A percentile compares a stretch with the other conserved stretches of the same genome.
phyloP scores from a whole-genome alignment of 2,797 vertebrate species.

The Pagetopsis macropterus region DNA sequence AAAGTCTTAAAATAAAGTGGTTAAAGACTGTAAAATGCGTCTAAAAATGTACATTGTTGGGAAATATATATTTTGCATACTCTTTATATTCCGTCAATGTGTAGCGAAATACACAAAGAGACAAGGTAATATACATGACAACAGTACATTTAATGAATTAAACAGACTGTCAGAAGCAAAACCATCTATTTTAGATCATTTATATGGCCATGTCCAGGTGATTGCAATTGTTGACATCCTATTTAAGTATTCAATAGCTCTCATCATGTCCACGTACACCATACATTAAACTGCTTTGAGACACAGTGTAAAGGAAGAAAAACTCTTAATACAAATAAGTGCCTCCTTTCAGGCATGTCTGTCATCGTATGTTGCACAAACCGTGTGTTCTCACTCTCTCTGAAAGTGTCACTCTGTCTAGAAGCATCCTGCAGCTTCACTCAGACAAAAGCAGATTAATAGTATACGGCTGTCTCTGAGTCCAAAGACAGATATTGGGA shows the following conservation, averaged over 20 bases:
- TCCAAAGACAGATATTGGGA: conserved; percentile 80
- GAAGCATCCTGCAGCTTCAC: conserved; percentile 61
- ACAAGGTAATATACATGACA: background rate
- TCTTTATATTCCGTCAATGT: background rate
- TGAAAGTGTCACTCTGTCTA: conserved; percentile 67
- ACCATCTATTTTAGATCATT: conserved; percentile 10
- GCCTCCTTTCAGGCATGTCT: conserved; percentile 39
- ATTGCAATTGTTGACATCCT: background rate
- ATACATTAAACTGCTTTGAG: conserved; percentile 23
- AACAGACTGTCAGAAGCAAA: conserved; percentile 5
- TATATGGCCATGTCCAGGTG: conserved; percentile 3
- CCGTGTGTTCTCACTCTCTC: conserved; percentile 57
- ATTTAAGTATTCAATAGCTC: conserved; percentile 5
- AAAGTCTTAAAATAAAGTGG: background rate
- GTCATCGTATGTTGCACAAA: conserved; percentile 26
- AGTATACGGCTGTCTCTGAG: conserved; percentile 70
- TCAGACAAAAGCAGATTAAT: conserved; percentile 78
- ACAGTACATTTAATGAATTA: background rate
- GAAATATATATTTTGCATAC: background rate
- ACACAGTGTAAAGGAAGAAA: conserved; percentile 11
- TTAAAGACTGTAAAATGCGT: background rate
- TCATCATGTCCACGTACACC: conserved; percentile 4
- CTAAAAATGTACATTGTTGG: background rate
- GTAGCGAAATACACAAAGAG: background rate
- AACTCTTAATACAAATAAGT: conserved; percentile 45